These are phyloP conservation scores for Vidua chalybeata DNA, from an alignment of 2,113 vertebrate species.

Conservation along the genomic window DNA sequence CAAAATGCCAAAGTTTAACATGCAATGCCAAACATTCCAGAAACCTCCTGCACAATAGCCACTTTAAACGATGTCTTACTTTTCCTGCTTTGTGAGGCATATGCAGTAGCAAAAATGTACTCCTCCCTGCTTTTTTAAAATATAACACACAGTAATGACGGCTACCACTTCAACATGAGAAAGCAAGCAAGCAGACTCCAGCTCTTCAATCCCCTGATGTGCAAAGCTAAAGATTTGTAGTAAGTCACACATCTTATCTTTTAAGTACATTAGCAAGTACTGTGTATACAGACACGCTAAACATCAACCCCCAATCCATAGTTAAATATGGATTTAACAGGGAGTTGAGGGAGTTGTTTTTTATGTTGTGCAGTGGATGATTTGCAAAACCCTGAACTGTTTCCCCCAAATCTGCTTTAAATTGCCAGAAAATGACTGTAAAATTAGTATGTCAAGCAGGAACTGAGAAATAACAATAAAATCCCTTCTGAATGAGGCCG, in stretches of 20 bases:
- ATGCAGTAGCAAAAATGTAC: not conserved
- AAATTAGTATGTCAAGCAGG: not conserved
- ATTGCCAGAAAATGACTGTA: not conserved
- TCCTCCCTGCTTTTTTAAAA: not conserved
- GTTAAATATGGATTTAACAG: too few relatives aligned
- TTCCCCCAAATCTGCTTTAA: not conserved
- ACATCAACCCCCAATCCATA: not conserved
- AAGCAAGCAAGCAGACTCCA: not conserved
- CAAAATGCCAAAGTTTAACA: constrained; percentile 44
- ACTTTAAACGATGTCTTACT: constrained; percentile 36
- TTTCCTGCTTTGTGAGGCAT: not conserved
- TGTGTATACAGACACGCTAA: not conserved
- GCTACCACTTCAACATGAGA: not conserved
- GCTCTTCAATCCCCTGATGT: not conserved
- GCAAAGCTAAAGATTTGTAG: not conserved
- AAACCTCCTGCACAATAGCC: constrained; percentile 12
- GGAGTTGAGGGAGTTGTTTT: not conserved
- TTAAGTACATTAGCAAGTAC: not conserved
- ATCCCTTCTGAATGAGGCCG: not conserved
- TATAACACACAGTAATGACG: not conserved
- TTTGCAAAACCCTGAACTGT: not conserved
- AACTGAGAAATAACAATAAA: not conserved
- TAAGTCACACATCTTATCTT: not conserved
- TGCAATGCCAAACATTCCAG: constrained; percentile 45
- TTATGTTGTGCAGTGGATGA: not conserved